Evolutionary conservation across 1,140 invertebrate species (phyloP).

Genomic region (Drosophila virilis): DNA sequence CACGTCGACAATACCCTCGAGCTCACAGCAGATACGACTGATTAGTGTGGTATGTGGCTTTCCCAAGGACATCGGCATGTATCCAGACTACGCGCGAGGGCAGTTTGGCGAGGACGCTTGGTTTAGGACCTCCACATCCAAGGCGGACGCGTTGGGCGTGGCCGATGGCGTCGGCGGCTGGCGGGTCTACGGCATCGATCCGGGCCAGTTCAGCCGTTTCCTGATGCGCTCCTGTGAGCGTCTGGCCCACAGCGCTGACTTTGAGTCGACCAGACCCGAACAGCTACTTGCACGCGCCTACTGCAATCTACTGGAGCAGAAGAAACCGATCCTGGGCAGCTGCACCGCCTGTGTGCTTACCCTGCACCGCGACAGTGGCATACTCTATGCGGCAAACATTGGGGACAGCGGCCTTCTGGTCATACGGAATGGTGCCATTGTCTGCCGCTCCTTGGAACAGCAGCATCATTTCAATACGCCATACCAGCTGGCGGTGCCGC

Average conservation of each 20-base stretch:
- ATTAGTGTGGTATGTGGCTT: slow-evolving; percentile 59
- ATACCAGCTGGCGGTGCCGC: slow-evolving; percentile 96
- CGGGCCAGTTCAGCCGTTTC: slow-evolving; percentile 52
- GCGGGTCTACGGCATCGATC: slow-evolving; percentile 57
- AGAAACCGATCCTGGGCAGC: slow-evolving; percentile 85
- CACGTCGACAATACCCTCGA: neutral
- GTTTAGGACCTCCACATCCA: slow-evolving; percentile 33
- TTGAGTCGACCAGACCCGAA: slow-evolving; percentile 22
- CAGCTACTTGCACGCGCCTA: slow-evolving; percentile 46
- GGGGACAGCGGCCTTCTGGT: slow-evolving; percentile 98
- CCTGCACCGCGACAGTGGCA: slow-evolving; percentile 92
- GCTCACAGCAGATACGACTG: slow-evolving; percentile 1
- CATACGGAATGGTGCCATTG: slow-evolving; percentile 92
- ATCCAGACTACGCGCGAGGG: slow-evolving; percentile 24
- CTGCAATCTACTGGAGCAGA: slow-evolving; percentile 84
- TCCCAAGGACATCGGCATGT: slow-evolving; percentile 40
- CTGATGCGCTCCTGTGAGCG: slow-evolving; percentile 59
- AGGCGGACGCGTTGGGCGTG: slow-evolving; percentile 50
- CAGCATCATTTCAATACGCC: slow-evolving; percentile 99
- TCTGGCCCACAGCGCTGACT: slow-evolving; percentile 13
- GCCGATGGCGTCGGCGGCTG: slow-evolving; percentile 65
- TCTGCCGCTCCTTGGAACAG: slow-evolving; percentile 96
- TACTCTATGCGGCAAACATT: slow-evolving; percentile 97
- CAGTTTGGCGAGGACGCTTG: slow-evolving; percentile 70
- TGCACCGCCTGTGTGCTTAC: slow-evolving; percentile 88